phyloP scores from a whole-genome alignment of 2,797 vertebrate genomes.

The Urosaurus nigricauda region DNA sequence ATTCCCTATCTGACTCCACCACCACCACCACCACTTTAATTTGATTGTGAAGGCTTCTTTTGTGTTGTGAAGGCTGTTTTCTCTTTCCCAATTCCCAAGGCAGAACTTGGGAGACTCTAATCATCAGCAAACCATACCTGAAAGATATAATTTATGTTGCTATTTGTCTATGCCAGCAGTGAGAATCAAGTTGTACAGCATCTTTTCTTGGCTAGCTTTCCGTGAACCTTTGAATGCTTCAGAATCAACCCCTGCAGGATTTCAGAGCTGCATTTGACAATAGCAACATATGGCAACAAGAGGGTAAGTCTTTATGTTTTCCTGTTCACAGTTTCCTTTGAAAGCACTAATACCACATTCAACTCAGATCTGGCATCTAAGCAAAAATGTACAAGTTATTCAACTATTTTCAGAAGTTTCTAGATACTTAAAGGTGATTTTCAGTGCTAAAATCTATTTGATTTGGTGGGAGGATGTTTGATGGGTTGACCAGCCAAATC shows the following conservation, averaged over 20 bases:
- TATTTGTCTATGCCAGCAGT: slow-evolving; percentile 40
- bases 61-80: not conserved
- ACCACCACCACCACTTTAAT: not conserved
- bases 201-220: slow-evolving; percentile 21
- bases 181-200: slow-evolving; percentile 3
- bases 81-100: slow-evolving; percentile 1
- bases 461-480: not conserved
- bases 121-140: slow-evolving; percentile 31
- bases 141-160: slow-evolving; percentile 33
- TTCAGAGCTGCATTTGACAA: not conserved
- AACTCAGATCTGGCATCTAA: slow-evolving; percentile 17
- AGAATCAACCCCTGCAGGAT: slow-evolving; percentile 26
- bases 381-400: not conserved
- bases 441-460: slow-evolving; percentile 9
- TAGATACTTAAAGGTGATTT: not conserved
- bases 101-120: not conserved
- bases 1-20: not conserved
- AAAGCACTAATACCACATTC: not conserved
- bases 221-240: not conserved
- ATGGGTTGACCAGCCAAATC: not conserved
- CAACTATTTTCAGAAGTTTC: slow-evolving; percentile 25
- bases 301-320: not conserved
- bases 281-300: not conserved
- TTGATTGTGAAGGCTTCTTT: not conserved
- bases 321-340: rapidly evolving